phyloP scores from a whole-genome alignment of 2,113 vertebrate genomes.

The Microtus richardsoni region DNA sequence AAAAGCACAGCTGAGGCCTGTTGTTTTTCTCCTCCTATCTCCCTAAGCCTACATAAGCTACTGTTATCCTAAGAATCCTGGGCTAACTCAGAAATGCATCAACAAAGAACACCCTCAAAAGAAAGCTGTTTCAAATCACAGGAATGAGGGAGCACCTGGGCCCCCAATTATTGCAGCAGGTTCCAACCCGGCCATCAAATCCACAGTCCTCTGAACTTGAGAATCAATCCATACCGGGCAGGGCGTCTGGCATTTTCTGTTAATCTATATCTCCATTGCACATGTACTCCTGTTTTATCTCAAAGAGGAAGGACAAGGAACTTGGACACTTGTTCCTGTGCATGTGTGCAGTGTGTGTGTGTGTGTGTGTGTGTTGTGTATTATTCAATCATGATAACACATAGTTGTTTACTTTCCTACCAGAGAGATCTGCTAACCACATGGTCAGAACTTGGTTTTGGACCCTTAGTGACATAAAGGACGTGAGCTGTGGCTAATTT shows the following conservation, averaged over 20 bases:
- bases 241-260: not conserved
- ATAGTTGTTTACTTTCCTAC: not conserved
- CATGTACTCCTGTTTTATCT: not conserved
- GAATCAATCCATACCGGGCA: not conserved
- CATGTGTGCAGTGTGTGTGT: not conserved
- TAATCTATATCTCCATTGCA: not conserved
- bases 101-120: constrained; percentile 7
- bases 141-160: not conserved
- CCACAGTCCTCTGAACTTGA: not conserved
- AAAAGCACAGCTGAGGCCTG: constrained; percentile 46
- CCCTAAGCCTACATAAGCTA: constrained; percentile 56
- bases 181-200: not conserved
- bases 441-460: not conserved
- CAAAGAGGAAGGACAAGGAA: not conserved
- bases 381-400: not conserved
- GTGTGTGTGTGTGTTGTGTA: not conserved
- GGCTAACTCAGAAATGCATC: constrained; percentile 54
- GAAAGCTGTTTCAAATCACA: not conserved
- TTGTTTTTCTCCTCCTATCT: constrained; percentile 53
- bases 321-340: not conserved
- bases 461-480: not conserved
- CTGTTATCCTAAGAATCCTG: constrained; percentile 42
- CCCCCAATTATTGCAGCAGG: not conserved
- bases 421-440: not conserved
- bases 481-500: not conserved